Conservation (phyloP, 2,888 invertebrate genomes). For the Melieria picta region DNA sequence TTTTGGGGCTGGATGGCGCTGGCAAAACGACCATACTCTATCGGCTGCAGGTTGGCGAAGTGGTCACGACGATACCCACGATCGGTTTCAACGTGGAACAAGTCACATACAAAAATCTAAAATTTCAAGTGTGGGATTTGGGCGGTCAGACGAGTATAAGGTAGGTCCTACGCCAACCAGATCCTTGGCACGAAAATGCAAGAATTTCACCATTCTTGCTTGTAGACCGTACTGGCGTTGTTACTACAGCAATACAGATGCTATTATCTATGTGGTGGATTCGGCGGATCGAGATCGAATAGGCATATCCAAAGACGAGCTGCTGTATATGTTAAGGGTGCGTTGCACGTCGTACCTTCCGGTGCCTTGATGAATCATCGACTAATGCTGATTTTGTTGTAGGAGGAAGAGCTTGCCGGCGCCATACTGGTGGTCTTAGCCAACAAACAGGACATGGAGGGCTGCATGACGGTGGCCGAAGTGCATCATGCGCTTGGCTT, state of each 20-base stretch:
- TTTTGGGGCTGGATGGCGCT: conserved; percentile 97
- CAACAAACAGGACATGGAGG: conserved; percentile 99
- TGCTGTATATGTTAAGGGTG: conserved; percentile 96
- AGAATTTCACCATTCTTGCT: background rate
- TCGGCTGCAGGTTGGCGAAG: conserved; percentile 97
- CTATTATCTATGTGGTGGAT: conserved; percentile 99
- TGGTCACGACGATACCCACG: conserved; percentile 97
- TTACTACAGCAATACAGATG: conserved; percentile 99
- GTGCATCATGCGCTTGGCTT: conserved; percentile 96
- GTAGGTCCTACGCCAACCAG: conserved; percentile 67
- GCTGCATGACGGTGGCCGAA: conserved; percentile 96
- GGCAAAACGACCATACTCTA: conserved; percentile 99
- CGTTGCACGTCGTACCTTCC: conserved; percentile 54
- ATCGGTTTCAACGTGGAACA: conserved; percentile 99
- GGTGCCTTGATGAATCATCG: background rate
- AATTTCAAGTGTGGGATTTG: conserved; percentile 99
- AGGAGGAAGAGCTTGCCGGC: conserved; percentile 97
- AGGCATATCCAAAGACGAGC: conserved; percentile 98
- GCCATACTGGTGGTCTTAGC: conserved; percentile 96
- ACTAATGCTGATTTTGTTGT: conserved; percentile 26
- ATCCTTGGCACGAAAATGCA: background rate
- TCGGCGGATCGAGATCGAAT: conserved; percentile 98
- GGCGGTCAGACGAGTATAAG: conserved; percentile 99
- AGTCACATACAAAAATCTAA: conserved; percentile 98
- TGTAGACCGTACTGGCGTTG: conserved; percentile 98